Conservation (phyloP, 2,113 vertebrate species). For the Calidris pugnax region DNA sequence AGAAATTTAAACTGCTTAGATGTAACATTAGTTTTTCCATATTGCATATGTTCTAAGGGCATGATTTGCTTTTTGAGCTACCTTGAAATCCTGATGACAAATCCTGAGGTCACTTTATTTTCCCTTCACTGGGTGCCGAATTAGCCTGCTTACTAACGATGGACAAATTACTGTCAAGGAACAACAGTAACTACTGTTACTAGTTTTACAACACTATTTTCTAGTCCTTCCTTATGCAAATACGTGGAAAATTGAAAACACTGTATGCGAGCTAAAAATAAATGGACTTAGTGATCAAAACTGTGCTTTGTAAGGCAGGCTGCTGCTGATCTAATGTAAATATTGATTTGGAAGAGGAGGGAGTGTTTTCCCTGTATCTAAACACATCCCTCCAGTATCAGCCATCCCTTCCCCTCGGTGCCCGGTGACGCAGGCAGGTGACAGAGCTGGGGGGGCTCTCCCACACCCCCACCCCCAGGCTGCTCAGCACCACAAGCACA, state of each 20-base stretch:
- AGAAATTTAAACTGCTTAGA: neutral
- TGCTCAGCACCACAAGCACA: neutral
- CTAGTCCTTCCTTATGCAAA: neutral
- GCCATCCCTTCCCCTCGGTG: neutral
- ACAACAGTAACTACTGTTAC: too few relatives aligned
- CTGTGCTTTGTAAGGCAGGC: neutral
- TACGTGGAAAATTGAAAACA: neutral
- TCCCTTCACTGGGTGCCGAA: neutral
- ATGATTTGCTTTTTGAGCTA: neutral
- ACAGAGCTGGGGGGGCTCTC: neutral
- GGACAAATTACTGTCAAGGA: neutral
- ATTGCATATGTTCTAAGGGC: neutral
- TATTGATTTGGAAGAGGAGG: neutral
- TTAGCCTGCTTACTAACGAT: neutral
- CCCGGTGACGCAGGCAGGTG: neutral
- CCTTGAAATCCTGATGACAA: neutral
- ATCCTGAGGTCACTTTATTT: neutral
- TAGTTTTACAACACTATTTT: too few relatives aligned
- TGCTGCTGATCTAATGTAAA: neutral
- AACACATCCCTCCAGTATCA: neutral
- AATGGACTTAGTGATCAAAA: neutral
- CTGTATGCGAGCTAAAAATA: neutral
- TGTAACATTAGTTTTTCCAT: neutral
- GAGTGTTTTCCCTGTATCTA: neutral
- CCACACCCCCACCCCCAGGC: neutral